Percentiles rank a stretch among this genome's conserved stretches.
These are phyloP conservation scores for Meiosimyza decipiens DNA, from an alignment of 2,888 invertebrate species.

Conservation along the genomic window DNA sequence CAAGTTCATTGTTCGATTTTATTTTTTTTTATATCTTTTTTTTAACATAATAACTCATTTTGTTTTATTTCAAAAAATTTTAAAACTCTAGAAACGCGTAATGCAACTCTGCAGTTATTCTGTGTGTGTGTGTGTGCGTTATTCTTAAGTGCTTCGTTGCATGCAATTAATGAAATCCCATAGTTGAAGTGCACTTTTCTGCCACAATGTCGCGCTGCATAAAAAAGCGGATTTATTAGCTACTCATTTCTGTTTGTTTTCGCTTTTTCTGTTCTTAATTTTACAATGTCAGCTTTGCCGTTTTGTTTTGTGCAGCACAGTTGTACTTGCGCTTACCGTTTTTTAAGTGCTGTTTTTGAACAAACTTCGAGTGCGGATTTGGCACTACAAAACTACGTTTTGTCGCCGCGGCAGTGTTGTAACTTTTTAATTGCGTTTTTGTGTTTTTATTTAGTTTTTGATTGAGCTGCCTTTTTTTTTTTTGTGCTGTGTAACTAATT, in stretches of 20 bases:
- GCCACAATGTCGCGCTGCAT: background rate
- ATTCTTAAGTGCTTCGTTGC: background rate
- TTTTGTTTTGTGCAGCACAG: background rate
- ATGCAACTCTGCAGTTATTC: too few relatives aligned
- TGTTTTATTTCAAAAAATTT: too few relatives aligned
- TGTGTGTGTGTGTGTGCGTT: too few relatives aligned
- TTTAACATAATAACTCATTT: too few relatives aligned
- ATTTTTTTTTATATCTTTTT: too few relatives aligned
- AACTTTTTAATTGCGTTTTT: background rate
- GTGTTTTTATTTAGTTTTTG: background rate
- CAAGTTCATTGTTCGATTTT: too few relatives aligned
- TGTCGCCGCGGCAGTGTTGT: background rate
- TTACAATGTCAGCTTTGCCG: background rate
- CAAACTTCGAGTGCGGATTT: conserved; percentile 2
- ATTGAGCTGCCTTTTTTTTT: background rate
- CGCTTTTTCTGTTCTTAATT: background rate
- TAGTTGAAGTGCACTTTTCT: background rate
- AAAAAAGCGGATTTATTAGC: background rate
- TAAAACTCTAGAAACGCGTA: too few relatives aligned
- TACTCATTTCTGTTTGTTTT: background rate
- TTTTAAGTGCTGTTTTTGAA: background rate
- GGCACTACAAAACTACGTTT: conserved; percentile 1
- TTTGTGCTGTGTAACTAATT: background rate
- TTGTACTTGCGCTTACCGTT: background rate
- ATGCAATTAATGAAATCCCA: background rate